Percentiles rank a stretch among this genome's conserved stretches.
These are phyloP conservation scores for Pipistrellus kuhlii DNA, from an alignment of 2,797 vertebrate genomes.

Conservation along the genomic window DNA sequence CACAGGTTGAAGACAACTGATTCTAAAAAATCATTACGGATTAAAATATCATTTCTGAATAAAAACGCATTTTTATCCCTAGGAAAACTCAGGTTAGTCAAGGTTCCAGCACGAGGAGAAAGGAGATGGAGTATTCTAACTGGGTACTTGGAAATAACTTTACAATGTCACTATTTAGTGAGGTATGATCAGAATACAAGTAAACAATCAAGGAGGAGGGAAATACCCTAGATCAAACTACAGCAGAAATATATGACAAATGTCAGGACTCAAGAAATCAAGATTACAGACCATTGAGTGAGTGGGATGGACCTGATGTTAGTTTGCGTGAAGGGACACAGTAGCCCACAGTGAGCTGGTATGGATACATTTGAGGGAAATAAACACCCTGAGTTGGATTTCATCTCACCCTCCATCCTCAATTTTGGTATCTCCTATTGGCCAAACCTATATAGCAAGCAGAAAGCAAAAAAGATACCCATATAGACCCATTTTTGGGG, in stretches of 20 bases:
- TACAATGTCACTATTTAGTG: conserved; percentile 10
- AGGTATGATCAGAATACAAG: background rate
- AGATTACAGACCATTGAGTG: fast-evolving
- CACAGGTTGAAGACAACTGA: background rate
- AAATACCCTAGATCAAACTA: background rate
- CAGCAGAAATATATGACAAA: background rate
- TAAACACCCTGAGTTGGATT: background rate
- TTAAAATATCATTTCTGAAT: conserved; percentile 11
- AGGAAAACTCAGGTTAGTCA: conserved; percentile 23
- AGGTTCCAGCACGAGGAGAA: background rate
- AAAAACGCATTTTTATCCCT: conserved; percentile 26
- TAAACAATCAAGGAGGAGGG: background rate
- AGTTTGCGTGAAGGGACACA: background rate
- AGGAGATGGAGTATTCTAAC: background rate
- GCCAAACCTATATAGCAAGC: too few relatives aligned
- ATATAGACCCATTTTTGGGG: background rate
- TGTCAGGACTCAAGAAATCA: background rate
- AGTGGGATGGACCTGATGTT: background rate
- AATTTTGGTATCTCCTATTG: background rate
- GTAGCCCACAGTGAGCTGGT: too few relatives aligned
- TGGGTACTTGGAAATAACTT: conserved; percentile 7
- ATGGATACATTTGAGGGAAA: background rate
- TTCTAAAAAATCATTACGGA: background rate
- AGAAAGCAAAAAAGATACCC: background rate
- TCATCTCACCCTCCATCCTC: background rate